Conservation (phyloP, 1,140 invertebrate species). For the Ectropis grisescens region DNA sequence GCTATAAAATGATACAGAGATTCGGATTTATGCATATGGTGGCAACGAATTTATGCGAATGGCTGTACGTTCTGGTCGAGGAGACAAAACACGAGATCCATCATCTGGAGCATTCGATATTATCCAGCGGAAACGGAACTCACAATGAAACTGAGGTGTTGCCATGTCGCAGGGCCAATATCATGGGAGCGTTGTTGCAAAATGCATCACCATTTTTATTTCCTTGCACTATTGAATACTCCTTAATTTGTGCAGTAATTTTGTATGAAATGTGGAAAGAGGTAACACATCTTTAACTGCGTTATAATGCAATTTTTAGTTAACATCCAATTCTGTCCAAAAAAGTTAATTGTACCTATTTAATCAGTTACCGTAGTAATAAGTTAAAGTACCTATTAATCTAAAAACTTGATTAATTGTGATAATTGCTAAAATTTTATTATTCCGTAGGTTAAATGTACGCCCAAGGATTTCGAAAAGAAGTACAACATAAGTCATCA, state of each 20-base stretch:
- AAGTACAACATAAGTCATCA: slow-evolving; percentile 26
- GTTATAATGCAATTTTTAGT: too few species aligned
- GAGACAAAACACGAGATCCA: slow-evolving; percentile 86
- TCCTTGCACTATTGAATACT: slow-evolving; percentile 92
- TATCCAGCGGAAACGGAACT: slow-evolving; percentile 13
- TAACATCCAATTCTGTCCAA: too few species aligned
- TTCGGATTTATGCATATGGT: slow-evolving; percentile 89
- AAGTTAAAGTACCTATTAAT: too few species aligned
- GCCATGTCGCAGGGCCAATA: slow-evolving; percentile 67
- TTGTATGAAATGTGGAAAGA: slow-evolving; percentile 88
- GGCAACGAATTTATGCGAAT: slow-evolving; percentile 85
- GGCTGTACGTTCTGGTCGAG: slow-evolving; percentile 85
- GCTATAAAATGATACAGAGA: slow-evolving; percentile 76
- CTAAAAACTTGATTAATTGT: too few species aligned
- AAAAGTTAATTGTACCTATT: too few species aligned
- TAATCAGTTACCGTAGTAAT: too few species aligned
- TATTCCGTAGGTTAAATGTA: slow-evolving; percentile 52
- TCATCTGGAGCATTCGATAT: slow-evolving; percentile 68
- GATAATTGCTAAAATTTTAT: too few species aligned
- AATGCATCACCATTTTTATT: slow-evolving; percentile 89
- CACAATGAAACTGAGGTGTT: slow-evolving; percentile 20
- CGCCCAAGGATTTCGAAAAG: slow-evolving; percentile 58
- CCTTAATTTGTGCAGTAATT: slow-evolving; percentile 86
- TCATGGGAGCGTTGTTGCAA: slow-evolving; percentile 80
- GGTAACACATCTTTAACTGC: too few species aligned